Evolutionary conservation across 2,888 invertebrate genomes (phyloP).

Genomic region (Chloroclysta siterata): DNA sequence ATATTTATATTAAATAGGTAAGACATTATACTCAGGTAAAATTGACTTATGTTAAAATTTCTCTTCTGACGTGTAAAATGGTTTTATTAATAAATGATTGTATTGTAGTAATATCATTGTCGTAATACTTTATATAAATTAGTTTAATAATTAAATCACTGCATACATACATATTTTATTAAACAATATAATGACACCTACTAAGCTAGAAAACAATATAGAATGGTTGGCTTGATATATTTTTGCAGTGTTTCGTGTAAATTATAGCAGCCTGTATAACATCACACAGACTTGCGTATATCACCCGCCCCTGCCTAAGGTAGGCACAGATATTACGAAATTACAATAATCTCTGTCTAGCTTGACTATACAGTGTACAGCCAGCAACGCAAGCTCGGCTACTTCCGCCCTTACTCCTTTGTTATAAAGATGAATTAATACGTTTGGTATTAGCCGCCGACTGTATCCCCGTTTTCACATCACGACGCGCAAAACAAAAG

Average conservation of each 20-base stretch:
- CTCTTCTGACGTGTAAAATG: too few species aligned
- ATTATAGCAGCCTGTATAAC: not conserved
- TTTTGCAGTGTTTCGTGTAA: not conserved
- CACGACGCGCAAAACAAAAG: slow-evolving; percentile 80
- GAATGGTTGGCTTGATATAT: too few species aligned
- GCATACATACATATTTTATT: too few species aligned
- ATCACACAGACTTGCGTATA: not conserved
- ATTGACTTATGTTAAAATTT: too few species aligned
- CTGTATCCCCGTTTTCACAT: slow-evolving; percentile 65
- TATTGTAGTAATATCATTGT: too few species aligned
- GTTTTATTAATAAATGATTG: too few species aligned
- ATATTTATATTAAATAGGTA: too few species aligned
- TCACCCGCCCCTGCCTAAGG: not conserved
- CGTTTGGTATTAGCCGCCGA: slow-evolving; percentile 25
- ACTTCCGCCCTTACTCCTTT: slow-evolving; percentile 35
- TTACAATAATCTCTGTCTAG: slow-evolving; percentile 41
- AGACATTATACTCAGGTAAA: too few species aligned
- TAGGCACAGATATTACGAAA: slow-evolving; percentile 22
- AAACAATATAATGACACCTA: too few species aligned
- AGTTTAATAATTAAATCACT: too few species aligned
- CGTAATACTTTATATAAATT: too few species aligned
- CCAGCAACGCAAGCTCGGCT: slow-evolving; percentile 6
- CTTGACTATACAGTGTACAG: slow-evolving; percentile 25
- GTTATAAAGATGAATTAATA: slow-evolving; percentile 25
- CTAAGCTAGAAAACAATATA: too few species aligned